Conservation (phyloP, 2,113 vertebrate species). For the Perca fluviatilis region DNA sequence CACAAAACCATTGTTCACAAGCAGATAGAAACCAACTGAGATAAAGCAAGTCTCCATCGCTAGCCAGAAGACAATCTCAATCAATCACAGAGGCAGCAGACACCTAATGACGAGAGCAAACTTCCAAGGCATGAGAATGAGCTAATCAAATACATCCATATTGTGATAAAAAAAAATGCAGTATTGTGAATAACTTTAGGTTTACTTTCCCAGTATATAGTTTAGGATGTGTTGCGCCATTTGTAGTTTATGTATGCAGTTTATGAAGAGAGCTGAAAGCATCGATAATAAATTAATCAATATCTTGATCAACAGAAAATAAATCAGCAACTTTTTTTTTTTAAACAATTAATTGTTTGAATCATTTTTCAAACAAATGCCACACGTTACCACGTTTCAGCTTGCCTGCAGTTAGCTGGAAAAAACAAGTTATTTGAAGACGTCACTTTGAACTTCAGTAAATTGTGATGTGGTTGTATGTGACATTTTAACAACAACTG, state of each 20-base stretch:
- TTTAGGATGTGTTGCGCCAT: neutral
- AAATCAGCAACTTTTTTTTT: too few relatives aligned
- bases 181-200: neutral
- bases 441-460: neutral
- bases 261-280: neutral
- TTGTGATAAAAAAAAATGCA: constrained; percentile 8
- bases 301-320: too few relatives aligned
- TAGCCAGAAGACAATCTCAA: constrained; percentile 2
- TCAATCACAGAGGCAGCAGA: constrained; percentile 39
- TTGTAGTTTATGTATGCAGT: neutral
- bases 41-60: constrained; percentile 13
- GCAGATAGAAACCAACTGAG: neutral
- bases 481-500: neutral
- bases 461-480: neutral
- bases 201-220: neutral
- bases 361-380: neutral
- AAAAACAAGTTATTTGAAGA: neutral
- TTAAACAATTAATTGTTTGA: too few relatives aligned
- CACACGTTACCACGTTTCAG: neutral
- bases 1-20: neutral
- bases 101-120: constrained; percentile 14
- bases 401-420: neutral
- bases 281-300: too few relatives aligned
- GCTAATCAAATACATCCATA: constrained; percentile 46
- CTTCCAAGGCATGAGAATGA: constrained; percentile 14